Evolutionary conservation across 2,113 vertebrate species (phyloP).

Genomic region (Falcunculus frontatus): DNA sequence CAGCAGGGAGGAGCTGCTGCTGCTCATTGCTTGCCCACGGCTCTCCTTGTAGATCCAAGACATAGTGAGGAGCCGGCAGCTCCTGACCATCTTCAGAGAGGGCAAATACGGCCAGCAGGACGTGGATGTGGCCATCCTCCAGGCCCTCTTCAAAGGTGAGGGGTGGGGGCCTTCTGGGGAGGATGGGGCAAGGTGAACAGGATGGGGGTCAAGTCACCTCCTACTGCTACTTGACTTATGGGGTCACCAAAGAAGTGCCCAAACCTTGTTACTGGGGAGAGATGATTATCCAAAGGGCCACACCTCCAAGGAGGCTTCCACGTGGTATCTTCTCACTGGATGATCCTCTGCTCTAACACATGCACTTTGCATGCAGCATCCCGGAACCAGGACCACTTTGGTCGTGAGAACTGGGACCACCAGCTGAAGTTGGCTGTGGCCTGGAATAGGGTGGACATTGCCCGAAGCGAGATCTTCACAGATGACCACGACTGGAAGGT

Average conservation of each 20-base stretch:
- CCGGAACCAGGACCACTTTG: slow-evolving; percentile 72
- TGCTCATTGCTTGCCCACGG: not conserved
- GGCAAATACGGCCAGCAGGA: slow-evolving; percentile 82
- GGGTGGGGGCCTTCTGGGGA: not conserved
- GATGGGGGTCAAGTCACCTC: not conserved
- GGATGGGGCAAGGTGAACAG: not conserved
- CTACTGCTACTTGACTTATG: not conserved
- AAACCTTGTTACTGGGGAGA: not conserved
- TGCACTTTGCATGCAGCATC: slow-evolving; percentile 72
- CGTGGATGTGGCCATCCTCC: slow-evolving; percentile 91
- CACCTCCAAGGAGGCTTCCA: not conserved
- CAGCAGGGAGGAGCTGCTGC: not conserved
- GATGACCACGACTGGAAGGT: slow-evolving; percentile 93
- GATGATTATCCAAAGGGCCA: not conserved
- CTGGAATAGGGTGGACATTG: slow-evolving; percentile 95
- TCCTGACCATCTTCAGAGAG: slow-evolving; percentile 87
- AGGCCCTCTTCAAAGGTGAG: slow-evolving; percentile 92
- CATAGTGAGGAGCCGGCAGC: slow-evolving; percentile 81
- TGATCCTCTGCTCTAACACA: not conserved
- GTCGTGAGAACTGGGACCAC: slow-evolving; percentile 79
- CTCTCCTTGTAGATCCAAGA: slow-evolving; percentile 85
- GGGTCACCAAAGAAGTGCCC: not conserved
- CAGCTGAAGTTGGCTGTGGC: slow-evolving; percentile 93
- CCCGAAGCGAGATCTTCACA: slow-evolving; percentile 89
- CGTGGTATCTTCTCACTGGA: accelerated